phyloP scores from a whole-genome alignment of 2,113 vertebrate genomes.

The Accipiter virgatus region DNA sequence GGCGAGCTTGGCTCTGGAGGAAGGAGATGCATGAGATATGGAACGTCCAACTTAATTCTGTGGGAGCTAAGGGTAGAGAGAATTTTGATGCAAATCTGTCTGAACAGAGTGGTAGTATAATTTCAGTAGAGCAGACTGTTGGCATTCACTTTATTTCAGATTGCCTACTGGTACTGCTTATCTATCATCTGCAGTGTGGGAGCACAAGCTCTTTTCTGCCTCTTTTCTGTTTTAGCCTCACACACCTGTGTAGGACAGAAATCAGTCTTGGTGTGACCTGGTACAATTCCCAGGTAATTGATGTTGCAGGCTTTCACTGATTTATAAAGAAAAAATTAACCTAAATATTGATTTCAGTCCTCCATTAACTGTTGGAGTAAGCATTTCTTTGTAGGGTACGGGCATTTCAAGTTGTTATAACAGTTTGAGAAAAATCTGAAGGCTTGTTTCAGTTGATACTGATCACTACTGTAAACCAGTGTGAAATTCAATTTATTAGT shows the following conservation, averaged over 20 bases:
- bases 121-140: background rate
- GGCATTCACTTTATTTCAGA: background rate
- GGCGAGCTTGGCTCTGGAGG: background rate
- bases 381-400: background rate
- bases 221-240: background rate
- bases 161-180: background rate
- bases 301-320: background rate
- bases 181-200: background rate
- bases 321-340: background rate
- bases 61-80: background rate
- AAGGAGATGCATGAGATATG: background rate
- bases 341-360: background rate
- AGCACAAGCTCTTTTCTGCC: background rate
- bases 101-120: background rate
- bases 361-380: background rate
- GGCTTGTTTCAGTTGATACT: background rate
- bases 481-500: background rate
- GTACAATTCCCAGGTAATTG: background rate
- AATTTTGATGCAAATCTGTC: background rate
- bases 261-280: background rate
- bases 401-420: background rate
- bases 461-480: background rate
- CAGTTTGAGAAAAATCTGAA: background rate
- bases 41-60: background rate
- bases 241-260: background rate